Percentiles rank a stretch among this genome's conserved stretches.
phyloP scores from a whole-genome alignment of 2,888 invertebrate species.

The Melinopterus prodromus region DNA sequence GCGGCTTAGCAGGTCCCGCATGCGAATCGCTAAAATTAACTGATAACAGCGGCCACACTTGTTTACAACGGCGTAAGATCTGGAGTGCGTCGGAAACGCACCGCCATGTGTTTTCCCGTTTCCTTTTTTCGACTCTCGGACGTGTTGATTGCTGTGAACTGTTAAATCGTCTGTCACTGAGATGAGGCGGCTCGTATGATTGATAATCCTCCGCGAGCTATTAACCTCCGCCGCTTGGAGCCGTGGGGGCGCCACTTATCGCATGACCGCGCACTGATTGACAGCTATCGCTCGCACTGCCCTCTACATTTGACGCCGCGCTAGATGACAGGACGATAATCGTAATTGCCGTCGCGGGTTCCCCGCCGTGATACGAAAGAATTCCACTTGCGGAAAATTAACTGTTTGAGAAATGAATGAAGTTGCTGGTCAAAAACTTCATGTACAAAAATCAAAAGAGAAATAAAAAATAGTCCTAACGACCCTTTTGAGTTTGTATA shows the following conservation, averaged over 20 bases:
- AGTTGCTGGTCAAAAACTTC: too few species aligned
- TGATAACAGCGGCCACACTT: too few species aligned
- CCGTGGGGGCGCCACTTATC: conserved; percentile 43
- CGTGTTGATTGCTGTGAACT: conserved; percentile 25
- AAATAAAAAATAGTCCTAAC: too few species aligned
- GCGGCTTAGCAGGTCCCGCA: neutral
- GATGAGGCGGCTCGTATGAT: conserved; percentile 39
- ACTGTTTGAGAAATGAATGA: neutral
- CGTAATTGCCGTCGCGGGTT: neutral
- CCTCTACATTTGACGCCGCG: neutral
- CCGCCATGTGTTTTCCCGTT: neutral
- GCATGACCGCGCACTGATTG: conserved; percentile 34
- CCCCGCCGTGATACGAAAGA: neutral
- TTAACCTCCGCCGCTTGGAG: conserved; percentile 41
- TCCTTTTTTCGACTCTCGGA: neutral
- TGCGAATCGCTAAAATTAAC: too few species aligned
- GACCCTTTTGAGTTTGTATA: too few species aligned
- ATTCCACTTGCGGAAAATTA: neutral
- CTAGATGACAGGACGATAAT: neutral
- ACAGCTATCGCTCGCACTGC: conserved; percentile 25
- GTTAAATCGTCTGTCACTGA: conserved; percentile 30
- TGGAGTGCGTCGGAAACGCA: neutral
- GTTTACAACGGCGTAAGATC: neutral
- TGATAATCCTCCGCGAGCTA: conserved; percentile 46
- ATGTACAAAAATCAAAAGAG: too few species aligned